Evolutionary conservation across 2,888 invertebrate genomes (phyloP), one percentile per base, ranked within the genome.

Genomic region (Acholoe squamosa): DNA sequence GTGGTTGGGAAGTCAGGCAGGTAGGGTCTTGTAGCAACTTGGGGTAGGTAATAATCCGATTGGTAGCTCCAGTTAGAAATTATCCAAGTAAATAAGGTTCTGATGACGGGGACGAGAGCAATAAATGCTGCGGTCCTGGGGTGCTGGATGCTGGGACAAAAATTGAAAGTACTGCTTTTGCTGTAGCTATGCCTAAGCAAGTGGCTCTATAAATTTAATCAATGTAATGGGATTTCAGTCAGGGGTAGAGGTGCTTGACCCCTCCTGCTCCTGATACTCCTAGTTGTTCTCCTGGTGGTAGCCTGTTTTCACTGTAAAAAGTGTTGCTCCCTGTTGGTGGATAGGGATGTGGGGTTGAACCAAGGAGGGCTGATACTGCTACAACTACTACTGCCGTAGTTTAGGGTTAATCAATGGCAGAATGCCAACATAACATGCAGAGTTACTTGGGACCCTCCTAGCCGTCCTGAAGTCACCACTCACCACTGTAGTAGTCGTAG

Each of bases 331-430:
- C 5, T 43, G 7, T 3, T 61, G 22, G 61, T 61, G 61, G 22
- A 19, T 19, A 19, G 19, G 61, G 19, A 61, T 61, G 61, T 61
- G 19, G 61, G 61, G 61, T 61, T 19, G 61, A 61, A n/a, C 22
- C 22, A 61, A n/a, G 61, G 61, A 54, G 19, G 5, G n/a, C 61
- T 61, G 61, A 3, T 43, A 61, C 22, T 61, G 19, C 61, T 61
- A 61, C 10, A 10, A 61, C 61, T n/a, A 19, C n/a, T 61, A 61
- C 61, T n/a, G 61, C 61, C 3, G 61, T n/a, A n/a, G 61, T 61
- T 61, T 19, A n/a, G 61, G 61, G 61, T 61, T 61, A 61, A 61
- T 61, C 61, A 61, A 61, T 61, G 61, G 61, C 61, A 43, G 43
- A 3, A 3, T 43, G 43, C 43, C 43, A 43, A 10, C 43, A 43